phyloP scores from a whole-genome alignment of 2,797 vertebrate species.

The Pristis pectinata region DNA sequence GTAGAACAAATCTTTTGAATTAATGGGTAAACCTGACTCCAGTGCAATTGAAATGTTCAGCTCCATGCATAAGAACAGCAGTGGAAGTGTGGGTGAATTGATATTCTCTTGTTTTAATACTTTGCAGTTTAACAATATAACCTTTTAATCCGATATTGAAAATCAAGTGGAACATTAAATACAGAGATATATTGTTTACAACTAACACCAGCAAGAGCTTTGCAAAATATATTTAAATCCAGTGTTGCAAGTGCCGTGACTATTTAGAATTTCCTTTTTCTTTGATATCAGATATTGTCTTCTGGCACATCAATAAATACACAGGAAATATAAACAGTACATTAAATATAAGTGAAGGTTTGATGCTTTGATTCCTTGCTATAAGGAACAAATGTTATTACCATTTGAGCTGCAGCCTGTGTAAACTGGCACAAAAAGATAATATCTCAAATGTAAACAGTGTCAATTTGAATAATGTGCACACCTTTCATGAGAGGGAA shows the following conservation, averaged over 20 bases:
- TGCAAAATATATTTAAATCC: neutral
- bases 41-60: neutral
- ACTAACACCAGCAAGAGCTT: neutral
- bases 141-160: neutral
- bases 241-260: neutral
- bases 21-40: neutral
- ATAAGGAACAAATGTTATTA: conserved; percentile 1
- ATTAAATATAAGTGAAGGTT: neutral
- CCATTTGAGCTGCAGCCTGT: neutral
- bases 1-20: neutral
- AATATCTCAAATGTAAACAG: neutral
- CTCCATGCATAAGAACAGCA: neutral
- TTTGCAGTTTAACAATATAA: neutral
- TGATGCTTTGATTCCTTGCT: neutral
- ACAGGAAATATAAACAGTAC: neutral
- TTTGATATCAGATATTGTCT: neutral
- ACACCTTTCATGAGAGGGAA: neutral
- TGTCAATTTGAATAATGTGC: conserved; percentile 24
- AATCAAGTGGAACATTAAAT: neutral
- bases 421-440: neutral
- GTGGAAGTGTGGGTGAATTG: neutral
- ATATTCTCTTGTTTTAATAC: conserved; percentile 1
- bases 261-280: neutral
- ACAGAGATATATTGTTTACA: neutral
- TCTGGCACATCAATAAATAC: neutral